These are phyloP conservation scores for Noctua janthe DNA, from an alignment of 2,888 invertebrate genomes.

Conservation along the genomic window DNA sequence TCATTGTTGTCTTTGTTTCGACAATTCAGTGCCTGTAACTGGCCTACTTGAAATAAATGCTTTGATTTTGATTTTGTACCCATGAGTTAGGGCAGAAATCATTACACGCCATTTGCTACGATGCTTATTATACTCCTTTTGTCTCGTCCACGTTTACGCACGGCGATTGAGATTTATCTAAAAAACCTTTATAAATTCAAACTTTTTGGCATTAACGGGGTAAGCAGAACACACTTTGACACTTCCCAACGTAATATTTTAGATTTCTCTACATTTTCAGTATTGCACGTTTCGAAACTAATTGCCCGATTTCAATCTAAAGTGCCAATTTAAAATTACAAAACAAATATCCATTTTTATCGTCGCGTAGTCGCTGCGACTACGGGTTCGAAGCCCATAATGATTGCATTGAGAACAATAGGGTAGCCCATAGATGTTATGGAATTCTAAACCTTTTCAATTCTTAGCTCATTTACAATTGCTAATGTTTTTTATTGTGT, in stretches of 20 bases:
- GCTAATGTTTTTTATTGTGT: constrained; percentile 59
- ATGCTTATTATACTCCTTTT: too few species aligned
- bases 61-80: too few species aligned
- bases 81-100: too few species aligned
- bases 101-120: too few species aligned
- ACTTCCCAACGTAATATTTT: not conserved
- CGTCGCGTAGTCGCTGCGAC: not conserved
- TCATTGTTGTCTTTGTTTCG: too few species aligned
- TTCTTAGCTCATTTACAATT: constrained; percentile 61
- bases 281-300: constrained; percentile 32
- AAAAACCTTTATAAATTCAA: not conserved
- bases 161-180: not conserved
- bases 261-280: constrained; percentile 9
- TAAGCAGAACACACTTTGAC: not conserved
- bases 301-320: constrained; percentile 55
- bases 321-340: constrained; percentile 56
- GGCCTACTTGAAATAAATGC: too few species aligned
- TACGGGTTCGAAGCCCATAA: constrained; percentile 55
- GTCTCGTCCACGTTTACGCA: not conserved
- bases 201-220: not conserved
- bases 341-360: constrained; percentile 53
- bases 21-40: too few species aligned
- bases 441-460: constrained; percentile 54
- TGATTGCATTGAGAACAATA: constrained; percentile 61
- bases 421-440: constrained; percentile 50